phyloP scores from a whole-genome alignment of 2,113 vertebrate species.

The Murina feae region DNA sequence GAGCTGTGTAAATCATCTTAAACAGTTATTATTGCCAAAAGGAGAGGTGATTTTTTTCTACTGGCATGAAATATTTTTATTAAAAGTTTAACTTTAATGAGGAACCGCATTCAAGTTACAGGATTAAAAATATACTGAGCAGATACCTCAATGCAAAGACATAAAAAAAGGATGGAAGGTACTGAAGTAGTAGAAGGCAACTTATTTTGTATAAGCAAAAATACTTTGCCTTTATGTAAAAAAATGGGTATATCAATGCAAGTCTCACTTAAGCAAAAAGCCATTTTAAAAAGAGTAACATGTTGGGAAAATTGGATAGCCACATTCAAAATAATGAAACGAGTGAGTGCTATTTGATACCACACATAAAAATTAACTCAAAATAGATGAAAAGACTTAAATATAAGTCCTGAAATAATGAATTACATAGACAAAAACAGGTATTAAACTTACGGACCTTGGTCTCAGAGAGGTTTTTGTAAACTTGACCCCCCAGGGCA shows the following conservation, averaged over 20 bases:
- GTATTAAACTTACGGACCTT: background rate
- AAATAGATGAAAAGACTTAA: background rate
- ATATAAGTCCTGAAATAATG: background rate
- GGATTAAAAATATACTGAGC: background rate
- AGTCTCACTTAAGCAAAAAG: background rate
- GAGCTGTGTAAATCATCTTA: background rate
- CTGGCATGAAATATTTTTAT: conserved; percentile 20
- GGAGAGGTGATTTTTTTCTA: background rate
- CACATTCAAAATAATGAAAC: background rate
- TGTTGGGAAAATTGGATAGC: background rate
- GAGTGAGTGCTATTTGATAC: background rate
- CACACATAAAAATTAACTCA: background rate
- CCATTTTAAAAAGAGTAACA: background rate
- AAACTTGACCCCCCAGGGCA: background rate
- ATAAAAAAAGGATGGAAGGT: background rate
- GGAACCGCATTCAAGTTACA: background rate
- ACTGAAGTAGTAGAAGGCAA: background rate
- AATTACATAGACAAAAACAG: background rate
- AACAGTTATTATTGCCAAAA: background rate
- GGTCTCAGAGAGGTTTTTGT: background rate
- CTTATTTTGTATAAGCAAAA: background rate
- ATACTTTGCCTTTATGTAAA: background rate
- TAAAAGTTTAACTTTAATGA: background rate
- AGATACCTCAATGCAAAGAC: background rate
- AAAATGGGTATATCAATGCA: background rate